Evolutionary conservation across 2,888 invertebrate species (phyloP).

Genomic region (Mythimna vitellina): DNA sequence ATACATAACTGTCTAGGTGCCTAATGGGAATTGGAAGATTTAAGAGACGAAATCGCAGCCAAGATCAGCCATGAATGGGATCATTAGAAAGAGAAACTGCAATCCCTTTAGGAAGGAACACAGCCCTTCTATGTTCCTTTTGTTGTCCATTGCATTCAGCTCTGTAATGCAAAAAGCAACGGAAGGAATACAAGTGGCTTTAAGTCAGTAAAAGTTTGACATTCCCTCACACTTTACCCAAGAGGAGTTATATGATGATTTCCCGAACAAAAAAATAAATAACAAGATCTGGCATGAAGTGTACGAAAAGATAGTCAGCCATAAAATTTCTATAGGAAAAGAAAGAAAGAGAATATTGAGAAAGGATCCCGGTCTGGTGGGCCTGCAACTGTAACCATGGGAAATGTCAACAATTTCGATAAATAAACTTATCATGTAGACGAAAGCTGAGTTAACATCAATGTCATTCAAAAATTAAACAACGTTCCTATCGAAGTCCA

Average conservation of each 20-base stretch:
- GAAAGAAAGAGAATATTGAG: not conserved
- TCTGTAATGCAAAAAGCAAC: too few relatives aligned
- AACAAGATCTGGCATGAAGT: not conserved
- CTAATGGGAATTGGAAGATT: not conserved
- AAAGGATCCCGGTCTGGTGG: not conserved
- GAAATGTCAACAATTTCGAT: not conserved
- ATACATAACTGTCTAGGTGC: not conserved
- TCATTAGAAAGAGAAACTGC: too few relatives aligned
- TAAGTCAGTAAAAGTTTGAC: too few relatives aligned
- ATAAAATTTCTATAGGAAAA: not conserved
- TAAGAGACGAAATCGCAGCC: not conserved
- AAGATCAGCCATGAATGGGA: not conserved
- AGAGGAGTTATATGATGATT: too few relatives aligned
- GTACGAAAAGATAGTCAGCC: not conserved
- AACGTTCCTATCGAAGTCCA: not conserved
- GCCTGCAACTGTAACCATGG: not conserved
- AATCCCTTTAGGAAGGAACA: too few relatives aligned
- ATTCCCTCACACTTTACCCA: too few relatives aligned
- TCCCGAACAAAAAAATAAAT: too few relatives aligned
- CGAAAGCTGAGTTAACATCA: not conserved
- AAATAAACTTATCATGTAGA: constrained; percentile 3
- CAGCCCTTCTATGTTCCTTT: too few relatives aligned
- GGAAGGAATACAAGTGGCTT: too few relatives aligned
- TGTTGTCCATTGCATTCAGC: too few relatives aligned
- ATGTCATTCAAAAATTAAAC: constrained; percentile 5